phyloP scores from a whole-genome alignment of 2,888 invertebrate species.

The Ecdyonurus torrentis region DNA sequence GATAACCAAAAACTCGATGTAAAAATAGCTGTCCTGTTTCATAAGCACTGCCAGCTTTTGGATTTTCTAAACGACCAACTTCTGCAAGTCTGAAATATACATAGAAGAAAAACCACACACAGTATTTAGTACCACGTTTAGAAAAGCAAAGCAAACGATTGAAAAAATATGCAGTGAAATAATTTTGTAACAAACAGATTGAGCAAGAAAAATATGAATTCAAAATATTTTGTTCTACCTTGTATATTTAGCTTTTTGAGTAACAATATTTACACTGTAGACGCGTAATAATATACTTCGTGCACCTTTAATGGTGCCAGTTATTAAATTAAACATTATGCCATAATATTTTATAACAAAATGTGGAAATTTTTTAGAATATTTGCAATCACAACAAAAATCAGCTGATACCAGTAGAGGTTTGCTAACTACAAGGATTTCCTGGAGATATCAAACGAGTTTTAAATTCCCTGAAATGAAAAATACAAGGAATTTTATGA shows the following conservation, averaged over 20 bases:
- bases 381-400: neutral
- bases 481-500: no score
- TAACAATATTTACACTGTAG: neutral
- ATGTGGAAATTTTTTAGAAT: neutral
- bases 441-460: no score
- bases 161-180: no score
- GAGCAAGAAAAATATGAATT: no score
- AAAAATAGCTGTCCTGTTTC: constrained; percentile 92
- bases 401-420: no score
- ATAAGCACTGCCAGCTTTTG: constrained; percentile 78
- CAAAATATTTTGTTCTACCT: no score
- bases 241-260: neutral
- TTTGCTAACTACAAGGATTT: no score
- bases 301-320: neutral
- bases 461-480: no score
- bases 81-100: constrained; percentile 58
- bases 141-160: no score
- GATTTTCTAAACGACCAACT: constrained; percentile 79
- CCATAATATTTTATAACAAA: neutral
- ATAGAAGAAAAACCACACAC: no score
- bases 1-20: constrained; percentile 92
- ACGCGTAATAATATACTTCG: neutral
- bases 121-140: no score
- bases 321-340: neutral
- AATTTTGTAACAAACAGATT: no score